Conservation (phyloP, 2,888 invertebrate species). For the Cryptocheilus praepositus region DNA sequence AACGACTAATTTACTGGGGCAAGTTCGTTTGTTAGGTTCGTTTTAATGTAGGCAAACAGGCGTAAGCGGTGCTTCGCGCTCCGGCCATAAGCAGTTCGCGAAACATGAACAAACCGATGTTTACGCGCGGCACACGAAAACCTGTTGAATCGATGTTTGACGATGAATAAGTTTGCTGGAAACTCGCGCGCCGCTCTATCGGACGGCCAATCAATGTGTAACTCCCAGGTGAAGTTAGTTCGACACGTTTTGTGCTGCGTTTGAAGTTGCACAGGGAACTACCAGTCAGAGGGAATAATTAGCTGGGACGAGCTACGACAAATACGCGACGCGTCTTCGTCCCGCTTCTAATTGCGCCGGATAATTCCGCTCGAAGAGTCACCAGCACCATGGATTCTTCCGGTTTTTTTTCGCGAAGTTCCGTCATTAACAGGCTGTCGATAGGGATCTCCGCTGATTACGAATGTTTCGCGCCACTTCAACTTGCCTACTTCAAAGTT, state of each 20-base stretch:
- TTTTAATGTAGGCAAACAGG: conserved; percentile 25
- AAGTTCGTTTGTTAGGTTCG: neutral
- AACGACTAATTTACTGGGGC: too few species aligned
- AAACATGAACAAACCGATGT: conserved; percentile 52
- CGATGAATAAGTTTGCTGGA: conserved; percentile 53
- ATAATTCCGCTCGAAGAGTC: too few species aligned
- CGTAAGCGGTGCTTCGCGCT: conserved; percentile 5
- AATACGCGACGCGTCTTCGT: conserved; percentile 18
- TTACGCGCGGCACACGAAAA: conserved; percentile 51
- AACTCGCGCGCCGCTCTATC: conserved; percentile 47
- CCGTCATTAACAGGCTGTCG: too few species aligned
- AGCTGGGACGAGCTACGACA: conserved; percentile 33
- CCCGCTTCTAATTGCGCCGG: too few species aligned
- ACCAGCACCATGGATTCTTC: too few species aligned
- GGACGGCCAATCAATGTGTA: conserved; percentile 52
- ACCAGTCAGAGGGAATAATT: conserved; percentile 38
- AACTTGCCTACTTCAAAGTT: too few species aligned
- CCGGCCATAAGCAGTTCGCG: conserved; percentile 35
- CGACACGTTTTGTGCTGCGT: conserved; percentile 31
- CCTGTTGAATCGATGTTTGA: conserved; percentile 56
- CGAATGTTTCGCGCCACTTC: too few species aligned
- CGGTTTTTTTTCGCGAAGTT: too few species aligned
- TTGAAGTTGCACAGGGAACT: too few species aligned
- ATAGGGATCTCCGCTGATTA: too few species aligned
- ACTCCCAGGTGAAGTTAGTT: conserved; percentile 42